These are phyloP conservation scores for Paracentrotus lividus DNA, from an alignment of 53 echinoderm and acorn worm species.

Conservation along the genomic window DNA sequence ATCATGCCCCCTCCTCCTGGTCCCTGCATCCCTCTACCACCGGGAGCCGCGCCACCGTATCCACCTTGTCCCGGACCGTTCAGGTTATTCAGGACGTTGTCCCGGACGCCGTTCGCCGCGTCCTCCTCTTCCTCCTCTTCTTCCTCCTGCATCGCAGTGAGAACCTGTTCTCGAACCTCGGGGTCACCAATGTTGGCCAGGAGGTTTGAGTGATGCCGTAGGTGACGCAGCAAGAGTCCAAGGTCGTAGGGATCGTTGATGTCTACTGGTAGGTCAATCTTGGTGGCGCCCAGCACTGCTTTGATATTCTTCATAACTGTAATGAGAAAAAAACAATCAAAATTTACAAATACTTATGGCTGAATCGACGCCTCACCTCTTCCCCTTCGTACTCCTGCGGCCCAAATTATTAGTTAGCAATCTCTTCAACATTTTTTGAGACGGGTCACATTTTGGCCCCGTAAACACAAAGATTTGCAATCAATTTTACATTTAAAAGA, in stretches of 20 bases:
- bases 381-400: no score
- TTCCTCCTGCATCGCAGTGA: conserved; percentile 67
- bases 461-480: no score
- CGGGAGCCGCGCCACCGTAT: background rate
- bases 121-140: conserved; percentile 61
- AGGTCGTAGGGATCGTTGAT: conserved; percentile 98
- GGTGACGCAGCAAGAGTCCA: conserved; percentile 90
- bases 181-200: conserved; percentile 90
- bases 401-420: no score
- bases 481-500: no score
- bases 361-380: no score
- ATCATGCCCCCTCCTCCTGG: background rate
- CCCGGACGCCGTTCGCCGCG: conserved; percentile 38
- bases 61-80: background rate
- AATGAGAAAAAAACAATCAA: no score
- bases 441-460: no score
- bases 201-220: conserved; percentile 91
- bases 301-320: conserved; percentile 87
- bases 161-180: conserved; percentile 79
- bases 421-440: no score
- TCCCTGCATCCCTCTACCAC: background rate
- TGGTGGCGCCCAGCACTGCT: conserved; percentile 83
- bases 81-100: conserved; percentile 36
- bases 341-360: no score
- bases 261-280: conserved; percentile 95